Base-by-base conservation (phyloP, 2,888 invertebrate species). In the Lasioglossum calceatum region DNA sequence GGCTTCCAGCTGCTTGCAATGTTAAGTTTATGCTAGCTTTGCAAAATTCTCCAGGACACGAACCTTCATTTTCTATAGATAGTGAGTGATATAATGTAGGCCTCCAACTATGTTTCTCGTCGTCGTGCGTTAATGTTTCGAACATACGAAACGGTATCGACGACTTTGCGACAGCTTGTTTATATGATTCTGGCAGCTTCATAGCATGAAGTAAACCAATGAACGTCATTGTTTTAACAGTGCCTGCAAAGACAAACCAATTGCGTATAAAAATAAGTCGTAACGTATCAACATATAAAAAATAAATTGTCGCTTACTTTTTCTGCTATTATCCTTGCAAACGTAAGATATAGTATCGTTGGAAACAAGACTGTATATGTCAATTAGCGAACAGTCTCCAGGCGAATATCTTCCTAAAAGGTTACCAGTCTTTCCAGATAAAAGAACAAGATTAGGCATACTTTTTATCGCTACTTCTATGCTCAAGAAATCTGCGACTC, bases 391-490 rank as follows among this genome's bases (percentile, higher is more conserved):
- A 76, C 94, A 93, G 72, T 91, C 89, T 70, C 72, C 54, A 47
- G 82, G 61, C 7, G 87, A 85, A 44, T 88, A 91, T 61, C 89
- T 92, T 50, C 97, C 96, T 77, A 98, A 96, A 5, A 97, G 96
- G 84, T 96, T 96, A 0, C 98, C 98, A 47, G 96, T 97, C 61
- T 96, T 96, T 36, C 98, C 98, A 54, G 97, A 97, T 82, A 98
- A 95, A 79, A 98, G 95, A 27, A 98, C 95, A 32, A 98, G 94
- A 77, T 90, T 90, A 10, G 87, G 84, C 32, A 97, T 94, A 79
- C 84, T 87, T 75, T 84, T 78, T 16, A 87, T 81, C 16, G 79
- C 75, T 47, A 92, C 12, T 80, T 93, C 92, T 4, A 94, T 88
- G 44, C 91, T 96, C 36, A 98, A 94, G 50, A 98, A 95, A 91